phyloP scores from a whole-genome alignment of 2,888 invertebrate genomes.

The Chaetoderma sp. region DNA sequence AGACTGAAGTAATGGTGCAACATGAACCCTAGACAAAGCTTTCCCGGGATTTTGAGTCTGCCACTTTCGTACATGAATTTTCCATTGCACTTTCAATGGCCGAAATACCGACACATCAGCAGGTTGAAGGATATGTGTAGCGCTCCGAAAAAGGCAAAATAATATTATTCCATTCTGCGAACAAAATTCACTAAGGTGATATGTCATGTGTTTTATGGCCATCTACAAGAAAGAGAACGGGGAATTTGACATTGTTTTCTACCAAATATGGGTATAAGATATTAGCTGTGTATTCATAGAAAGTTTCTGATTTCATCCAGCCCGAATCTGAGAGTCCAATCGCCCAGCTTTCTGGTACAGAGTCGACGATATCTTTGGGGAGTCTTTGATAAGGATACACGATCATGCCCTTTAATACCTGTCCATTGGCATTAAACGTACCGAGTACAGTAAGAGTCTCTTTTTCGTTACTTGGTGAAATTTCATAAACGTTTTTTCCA shows the following conservation, averaged over 20 bases:
- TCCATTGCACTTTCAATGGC: conserved; percentile 31
- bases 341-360: conserved; percentile 1
- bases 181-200: background rate
- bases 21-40: too few relatives aligned
- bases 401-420: background rate
- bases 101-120: conserved; percentile 27
- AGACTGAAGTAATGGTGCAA: too few relatives aligned
- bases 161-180: conserved; percentile 23
- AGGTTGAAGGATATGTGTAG: conserved; percentile 28
- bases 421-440: background rate
- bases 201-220: conserved; percentile 1
- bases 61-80: conserved; percentile 20
- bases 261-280: conserved; percentile 1
- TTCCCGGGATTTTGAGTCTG: conserved; percentile 30
- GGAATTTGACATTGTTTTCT: conserved; percentile 6
- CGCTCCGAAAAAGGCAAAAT: conserved; percentile 27
- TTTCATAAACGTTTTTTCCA: conserved; percentile 4
- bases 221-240: conserved; percentile 2
- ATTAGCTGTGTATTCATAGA: conserved; percentile 5
- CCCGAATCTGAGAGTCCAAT: background rate
- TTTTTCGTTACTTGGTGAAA: background rate
- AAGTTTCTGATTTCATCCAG: conserved; percentile 6
- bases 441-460: conserved; percentile 6
- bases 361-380: background rate
- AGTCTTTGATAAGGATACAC: conserved; percentile 1